Base-by-base conservation (phyloP, 2,888 invertebrate genomes). In the Pandemis cinnamomeana region DNA sequence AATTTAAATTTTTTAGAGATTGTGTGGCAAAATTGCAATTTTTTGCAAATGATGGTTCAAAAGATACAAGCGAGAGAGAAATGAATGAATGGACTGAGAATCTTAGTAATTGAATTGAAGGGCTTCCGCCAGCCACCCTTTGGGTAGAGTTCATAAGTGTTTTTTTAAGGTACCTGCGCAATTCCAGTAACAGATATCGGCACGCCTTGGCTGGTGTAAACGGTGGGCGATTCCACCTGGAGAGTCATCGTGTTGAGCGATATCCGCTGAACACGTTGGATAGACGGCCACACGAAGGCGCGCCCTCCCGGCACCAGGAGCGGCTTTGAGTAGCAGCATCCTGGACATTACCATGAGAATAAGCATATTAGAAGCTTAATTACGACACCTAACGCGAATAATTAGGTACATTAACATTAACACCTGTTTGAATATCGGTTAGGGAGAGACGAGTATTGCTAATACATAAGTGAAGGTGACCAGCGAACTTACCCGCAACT, bases 151-250 rank as follows among this genome's bases (percentile, higher is more conserved):
- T 36, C 27, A 4, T 2, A 44, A 44, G 7, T 8, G 5, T 51
- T 4, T 13, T 63, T 15, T 42, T 11, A 48, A 69, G 13, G 68
- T 91, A 98, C 99, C 96, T 99, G 99, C 71, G 99, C 99, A 82
- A 99, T 99, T 78, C 99, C 99, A 48, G 99, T 99, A 51, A 99
- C 99, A 41, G 99, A 98, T 88, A 99, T 98, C 27, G 99, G 98
- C 42, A 99, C 99, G 71, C 99, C 99, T 91, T 99, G 98, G 84
- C 98, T 97, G 61, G 99, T 99, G 90, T 99, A 99, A 7, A 99
- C 99, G 71, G 98, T 98, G 8, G 98, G 98, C 82, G 98, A 98
- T 89, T 99, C 98, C 71, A 99, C 99, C 91, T 98, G 98, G 71
- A 99, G 95, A 2, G 99, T 99, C 98, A 99, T 99, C 0, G 99